phyloP scores from a whole-genome alignment of 2,888 invertebrate genomes.

The Endotricha flammealis region DNA sequence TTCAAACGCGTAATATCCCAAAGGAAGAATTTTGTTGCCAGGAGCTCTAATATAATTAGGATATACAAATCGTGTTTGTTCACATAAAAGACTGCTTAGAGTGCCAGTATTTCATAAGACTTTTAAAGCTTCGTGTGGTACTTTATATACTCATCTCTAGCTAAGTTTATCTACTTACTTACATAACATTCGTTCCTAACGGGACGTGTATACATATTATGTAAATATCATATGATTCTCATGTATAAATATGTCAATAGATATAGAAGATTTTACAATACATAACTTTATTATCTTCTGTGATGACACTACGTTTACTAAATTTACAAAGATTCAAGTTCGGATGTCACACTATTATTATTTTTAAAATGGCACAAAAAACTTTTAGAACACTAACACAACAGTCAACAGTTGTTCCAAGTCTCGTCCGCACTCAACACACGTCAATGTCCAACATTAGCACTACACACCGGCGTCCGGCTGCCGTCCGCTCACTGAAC shows the following conservation, averaged over 20 bases:
- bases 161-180: slow-evolving; percentile 71
- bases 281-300: slow-evolving; percentile 71
- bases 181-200: slow-evolving; percentile 77
- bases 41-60: slow-evolving; percentile 33
- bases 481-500: slow-evolving; percentile 33
- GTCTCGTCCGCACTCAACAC: slow-evolving; percentile 58
- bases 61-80: slow-evolving; percentile 47
- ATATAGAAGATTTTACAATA: slow-evolving; percentile 71
- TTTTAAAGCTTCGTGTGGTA: slow-evolving; percentile 78
- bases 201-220: slow-evolving; percentile 78
- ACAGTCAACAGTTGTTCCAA: slow-evolving; percentile 67
- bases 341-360: slow-evolving; percentile 75
- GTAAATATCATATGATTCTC: slow-evolving; percentile 72
- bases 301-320: slow-evolving; percentile 70
- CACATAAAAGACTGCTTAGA: slow-evolving; percentile 65
- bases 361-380: slow-evolving; percentile 78
- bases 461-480: slow-evolving; percentile 37
- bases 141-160: slow-evolving; percentile 67
- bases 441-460: slow-evolving; percentile 31
- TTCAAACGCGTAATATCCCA: slow-evolving; percentile 8
- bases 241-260: slow-evolving; percentile 77
- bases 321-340: slow-evolving; percentile 75
- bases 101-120: slow-evolving; percentile 78
- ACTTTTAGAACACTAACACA: slow-evolving; percentile 77
- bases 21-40: slow-evolving; percentile 20